These are phyloP conservation scores for Zophobas morio DNA, from an alignment of 1,140 invertebrate species.

Conservation along the genomic window DNA sequence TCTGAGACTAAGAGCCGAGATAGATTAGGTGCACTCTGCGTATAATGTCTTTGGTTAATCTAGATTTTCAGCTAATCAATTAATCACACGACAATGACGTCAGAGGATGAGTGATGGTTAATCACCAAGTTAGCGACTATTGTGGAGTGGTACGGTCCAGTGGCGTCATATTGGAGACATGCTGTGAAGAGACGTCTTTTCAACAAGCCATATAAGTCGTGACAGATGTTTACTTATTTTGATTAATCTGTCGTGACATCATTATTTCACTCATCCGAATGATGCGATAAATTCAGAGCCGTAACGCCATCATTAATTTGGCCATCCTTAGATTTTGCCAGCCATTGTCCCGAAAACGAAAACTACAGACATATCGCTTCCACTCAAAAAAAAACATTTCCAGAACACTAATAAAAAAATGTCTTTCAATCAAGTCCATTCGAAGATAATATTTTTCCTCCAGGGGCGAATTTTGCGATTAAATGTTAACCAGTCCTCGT, in stretches of 20 bases:
- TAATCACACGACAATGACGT: slow-evolving; percentile 60
- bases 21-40: slow-evolving; percentile 38
- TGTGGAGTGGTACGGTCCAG: slow-evolving; percentile 59
- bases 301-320: slow-evolving; percentile 55
- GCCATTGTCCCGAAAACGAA: neutral
- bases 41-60: slow-evolving; percentile 49
- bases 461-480: no score
- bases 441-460: no score
- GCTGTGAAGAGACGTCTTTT: slow-evolving; percentile 54
- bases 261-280: slow-evolving; percentile 34
- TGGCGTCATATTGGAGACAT: slow-evolving; percentile 53
- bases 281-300: slow-evolving; percentile 17
- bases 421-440: no score
- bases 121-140: slow-evolving; percentile 59
- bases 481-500: no score
- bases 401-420: no score
- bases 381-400: neutral
- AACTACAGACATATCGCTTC: neutral
- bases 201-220: slow-evolving; percentile 47
- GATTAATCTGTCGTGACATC: slow-evolving; percentile 51
- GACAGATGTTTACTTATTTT: slow-evolving; percentile 54
- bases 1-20: neutral
- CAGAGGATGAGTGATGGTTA: slow-evolving; percentile 60
- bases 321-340: slow-evolving; percentile 53
- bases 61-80: slow-evolving; percentile 57